These are phyloP conservation scores for Rhabdornis inornatus DNA, from an alignment of 2,113 vertebrate species.

Conservation along the genomic window DNA sequence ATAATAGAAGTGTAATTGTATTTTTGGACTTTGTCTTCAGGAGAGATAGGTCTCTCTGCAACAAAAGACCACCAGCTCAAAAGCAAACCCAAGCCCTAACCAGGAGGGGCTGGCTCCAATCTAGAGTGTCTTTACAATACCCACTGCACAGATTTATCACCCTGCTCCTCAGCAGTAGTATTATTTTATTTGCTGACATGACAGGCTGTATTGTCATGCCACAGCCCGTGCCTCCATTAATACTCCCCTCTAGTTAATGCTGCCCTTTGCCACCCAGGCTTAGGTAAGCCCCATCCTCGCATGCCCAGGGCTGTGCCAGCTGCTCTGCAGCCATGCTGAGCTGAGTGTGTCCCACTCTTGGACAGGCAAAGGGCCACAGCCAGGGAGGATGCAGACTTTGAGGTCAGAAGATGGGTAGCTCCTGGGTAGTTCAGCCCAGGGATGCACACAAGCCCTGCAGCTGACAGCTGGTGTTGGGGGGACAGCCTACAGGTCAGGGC, in stretches of 20 bases:
- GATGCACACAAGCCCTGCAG: not conserved
- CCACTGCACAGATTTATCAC: not conserved
- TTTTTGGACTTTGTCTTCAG: not conserved
- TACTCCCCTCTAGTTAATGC: not conserved
- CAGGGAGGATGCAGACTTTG: not conserved
- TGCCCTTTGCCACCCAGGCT: not conserved
- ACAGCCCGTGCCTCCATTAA: not conserved
- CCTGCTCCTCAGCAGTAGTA: not conserved
- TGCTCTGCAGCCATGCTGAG: not conserved
- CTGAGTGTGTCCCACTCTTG: accelerated
- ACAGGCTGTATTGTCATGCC: not conserved
- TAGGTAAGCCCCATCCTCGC: not conserved
- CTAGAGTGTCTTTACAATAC: not conserved
- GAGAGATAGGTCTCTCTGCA: not conserved
- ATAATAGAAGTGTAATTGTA: not conserved
- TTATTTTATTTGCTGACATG: not conserved
- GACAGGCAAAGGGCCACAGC: not conserved
- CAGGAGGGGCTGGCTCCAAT: not conserved
- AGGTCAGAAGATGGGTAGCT: not conserved
- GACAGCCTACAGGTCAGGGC: accelerated
- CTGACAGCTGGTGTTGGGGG: not conserved
- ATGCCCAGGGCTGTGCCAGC: accelerated
- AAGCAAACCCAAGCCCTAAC: not conserved
- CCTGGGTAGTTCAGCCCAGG: not conserved
- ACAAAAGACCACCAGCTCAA: not conserved